These are phyloP conservation scores for Melanotus villosus DNA, from an alignment of 2,888 invertebrate species.

Conservation along the genomic window DNA sequence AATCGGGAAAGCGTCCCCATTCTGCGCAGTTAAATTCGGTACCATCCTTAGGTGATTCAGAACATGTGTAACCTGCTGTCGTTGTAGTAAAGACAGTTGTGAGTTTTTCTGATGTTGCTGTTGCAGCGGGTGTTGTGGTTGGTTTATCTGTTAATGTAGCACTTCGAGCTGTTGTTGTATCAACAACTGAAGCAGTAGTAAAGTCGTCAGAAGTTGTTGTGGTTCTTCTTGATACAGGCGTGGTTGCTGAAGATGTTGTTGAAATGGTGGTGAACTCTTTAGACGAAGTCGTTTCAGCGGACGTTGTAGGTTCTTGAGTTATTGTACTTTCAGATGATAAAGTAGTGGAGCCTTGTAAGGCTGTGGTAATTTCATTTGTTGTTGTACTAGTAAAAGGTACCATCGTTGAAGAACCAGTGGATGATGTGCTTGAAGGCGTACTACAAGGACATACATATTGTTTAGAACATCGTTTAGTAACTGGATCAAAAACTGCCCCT, in stretches of 20 bases:
- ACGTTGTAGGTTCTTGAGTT: neutral
- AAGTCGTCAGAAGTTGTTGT: no score
- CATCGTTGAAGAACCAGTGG: neutral
- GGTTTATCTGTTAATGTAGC: no score
- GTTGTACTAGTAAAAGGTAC: neutral
- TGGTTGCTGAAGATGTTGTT: no score
- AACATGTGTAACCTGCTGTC: neutral
- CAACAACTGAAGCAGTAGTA: no score
- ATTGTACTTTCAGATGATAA: neutral
- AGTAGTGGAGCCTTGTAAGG: no score
- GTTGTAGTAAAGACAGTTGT: neutral
- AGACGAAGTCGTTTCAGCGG: neutral
- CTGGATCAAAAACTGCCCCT: constrained; percentile 63
- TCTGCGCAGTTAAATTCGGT: constrained; percentile 40
- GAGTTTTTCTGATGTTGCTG: no score
- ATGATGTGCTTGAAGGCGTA: no score
- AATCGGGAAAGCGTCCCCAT: constrained; percentile 49
- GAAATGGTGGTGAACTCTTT: no score
- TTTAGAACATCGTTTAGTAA: constrained; percentile 66
- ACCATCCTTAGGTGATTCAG: neutral
- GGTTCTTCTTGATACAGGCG: no score
- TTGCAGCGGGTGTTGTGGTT: no score
- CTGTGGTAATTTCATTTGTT: neutral
- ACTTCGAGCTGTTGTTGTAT: no score
- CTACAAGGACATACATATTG: constrained; percentile 49